Evolutionary conservation across 2,888 invertebrate genomes (phyloP).

Genomic region (Tholera decimalis): DNA sequence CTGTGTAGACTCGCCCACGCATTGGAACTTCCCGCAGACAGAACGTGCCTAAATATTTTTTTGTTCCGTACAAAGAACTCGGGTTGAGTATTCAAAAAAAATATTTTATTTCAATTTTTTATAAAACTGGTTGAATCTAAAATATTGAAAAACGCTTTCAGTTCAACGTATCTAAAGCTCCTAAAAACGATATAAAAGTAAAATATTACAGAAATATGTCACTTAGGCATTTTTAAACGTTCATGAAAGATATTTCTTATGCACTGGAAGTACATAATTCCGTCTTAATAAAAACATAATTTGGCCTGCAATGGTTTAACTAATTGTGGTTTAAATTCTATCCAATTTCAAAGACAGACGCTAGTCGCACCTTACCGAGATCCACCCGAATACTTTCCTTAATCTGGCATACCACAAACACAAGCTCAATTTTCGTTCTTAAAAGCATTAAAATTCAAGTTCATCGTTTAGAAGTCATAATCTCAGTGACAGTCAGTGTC

Average conservation of each 20-base stretch:
- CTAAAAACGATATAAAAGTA: neutral
- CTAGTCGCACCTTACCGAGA: neutral
- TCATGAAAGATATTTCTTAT: neutral
- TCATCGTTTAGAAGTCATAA: too few species aligned
- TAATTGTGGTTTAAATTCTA: neutral
- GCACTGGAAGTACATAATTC: neutral
- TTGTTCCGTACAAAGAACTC: neutral
- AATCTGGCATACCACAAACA: neutral
- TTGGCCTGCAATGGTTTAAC: too few species aligned
- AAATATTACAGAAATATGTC: neutral
- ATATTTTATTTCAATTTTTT: neutral
- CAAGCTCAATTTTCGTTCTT: too few species aligned
- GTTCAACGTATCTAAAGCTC: neutral
- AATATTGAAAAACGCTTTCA: neutral
- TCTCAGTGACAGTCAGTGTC: neutral
- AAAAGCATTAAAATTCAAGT: too few species aligned
- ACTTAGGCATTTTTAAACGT: neutral
- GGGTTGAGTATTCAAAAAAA: neutral
- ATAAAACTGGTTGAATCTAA: neutral
- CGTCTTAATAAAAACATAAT: neutral
- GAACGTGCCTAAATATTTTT: constrained; percentile 56
- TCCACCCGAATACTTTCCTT: neutral
- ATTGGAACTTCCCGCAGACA: constrained; percentile 68
- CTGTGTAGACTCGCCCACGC: constrained; percentile 89
- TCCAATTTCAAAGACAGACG: neutral